Evolutionary conservation across 1,140 invertebrate species (phyloP).

Genomic region (Aricia agestis): DNA sequence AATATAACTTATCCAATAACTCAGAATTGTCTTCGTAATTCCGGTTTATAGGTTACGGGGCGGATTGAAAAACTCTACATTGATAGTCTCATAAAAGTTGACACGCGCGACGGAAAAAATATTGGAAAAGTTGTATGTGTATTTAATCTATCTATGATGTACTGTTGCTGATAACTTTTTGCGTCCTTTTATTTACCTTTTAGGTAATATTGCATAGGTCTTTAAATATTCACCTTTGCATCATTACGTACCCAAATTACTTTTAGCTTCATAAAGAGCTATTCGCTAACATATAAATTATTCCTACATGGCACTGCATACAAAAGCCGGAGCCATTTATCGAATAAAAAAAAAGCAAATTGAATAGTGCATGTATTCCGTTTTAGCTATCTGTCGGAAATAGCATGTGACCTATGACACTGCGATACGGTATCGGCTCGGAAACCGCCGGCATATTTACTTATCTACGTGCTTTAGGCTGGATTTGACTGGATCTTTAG

Average conservation of each 20-base stretch:
- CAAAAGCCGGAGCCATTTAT: neutral
- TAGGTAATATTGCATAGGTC: neutral
- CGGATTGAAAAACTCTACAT: constrained; percentile 44
- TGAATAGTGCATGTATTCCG: neutral
- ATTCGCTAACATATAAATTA: no score
- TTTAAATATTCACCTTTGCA: no score
- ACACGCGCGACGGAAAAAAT: constrained; percentile 65
- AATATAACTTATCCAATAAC: constrained; percentile 19
- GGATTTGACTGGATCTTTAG: neutral
- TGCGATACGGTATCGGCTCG: constrained; percentile 5
- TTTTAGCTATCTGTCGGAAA: constrained; percentile 10
- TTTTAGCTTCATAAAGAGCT: no score
- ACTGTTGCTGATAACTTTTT: neutral
- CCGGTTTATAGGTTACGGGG: neutral
- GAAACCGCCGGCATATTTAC: neutral
- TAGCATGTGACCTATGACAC: constrained; percentile 10
- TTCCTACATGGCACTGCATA: neutral
- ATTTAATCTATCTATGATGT: constrained; percentile 28
- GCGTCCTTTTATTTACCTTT: neutral
- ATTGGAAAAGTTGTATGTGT: constrained; percentile 58
- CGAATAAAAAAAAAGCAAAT: neutral
- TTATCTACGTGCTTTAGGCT: neutral
- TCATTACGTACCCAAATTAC: no score
- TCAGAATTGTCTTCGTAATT: constrained; percentile 29
- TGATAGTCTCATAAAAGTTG: constrained; percentile 47